Conservation (phyloP, 2,888 invertebrate genomes). For the Lycaena phlaeas region DNA sequence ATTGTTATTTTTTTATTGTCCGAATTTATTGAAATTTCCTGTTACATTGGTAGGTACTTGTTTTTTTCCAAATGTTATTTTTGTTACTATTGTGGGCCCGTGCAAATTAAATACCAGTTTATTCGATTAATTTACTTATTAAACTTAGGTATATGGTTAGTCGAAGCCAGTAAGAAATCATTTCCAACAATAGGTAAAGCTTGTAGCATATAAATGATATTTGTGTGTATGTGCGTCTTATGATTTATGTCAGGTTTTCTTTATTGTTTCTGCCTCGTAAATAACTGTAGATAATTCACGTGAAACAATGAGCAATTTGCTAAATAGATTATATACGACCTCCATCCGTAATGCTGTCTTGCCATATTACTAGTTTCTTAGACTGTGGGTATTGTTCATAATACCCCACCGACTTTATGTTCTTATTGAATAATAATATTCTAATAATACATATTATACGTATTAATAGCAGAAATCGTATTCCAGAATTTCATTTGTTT, state of each 20-base stretch:
- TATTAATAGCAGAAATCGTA: too few species aligned
- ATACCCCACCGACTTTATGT: conserved; percentile 30
- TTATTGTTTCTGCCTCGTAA: conserved; percentile 67
- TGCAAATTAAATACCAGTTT: conserved; percentile 20
- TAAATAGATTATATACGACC: conserved; percentile 68
- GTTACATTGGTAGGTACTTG: conserved; percentile 28
- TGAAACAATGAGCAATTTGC: conserved; percentile 70
- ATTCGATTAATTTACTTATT: conserved; percentile 13
- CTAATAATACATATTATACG: neutral
- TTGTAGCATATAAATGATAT: conserved; percentile 46
- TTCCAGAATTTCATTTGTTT: conserved; percentile 1
- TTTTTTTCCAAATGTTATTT: conserved; percentile 25
- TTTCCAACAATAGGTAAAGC: conserved; percentile 46
- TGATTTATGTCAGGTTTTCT: conserved; percentile 60
- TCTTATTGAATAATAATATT: conserved; percentile 16
- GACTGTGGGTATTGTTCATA: conserved; percentile 46
- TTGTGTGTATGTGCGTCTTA: conserved; percentile 49
- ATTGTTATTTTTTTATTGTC: conserved; percentile 38
- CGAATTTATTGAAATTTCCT: conserved; percentile 14
- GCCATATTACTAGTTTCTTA: conserved; percentile 67
- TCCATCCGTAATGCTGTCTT: conserved; percentile 69
- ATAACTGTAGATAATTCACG: conserved; percentile 54
- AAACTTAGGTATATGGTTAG: conserved; percentile 19
- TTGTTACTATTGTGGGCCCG: conserved; percentile 37
- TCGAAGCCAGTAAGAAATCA: conserved; percentile 41